These are phyloP conservation scores for Gryon sp. DNA, from an alignment of 1,140 invertebrate species.

Conservation along the genomic window DNA sequence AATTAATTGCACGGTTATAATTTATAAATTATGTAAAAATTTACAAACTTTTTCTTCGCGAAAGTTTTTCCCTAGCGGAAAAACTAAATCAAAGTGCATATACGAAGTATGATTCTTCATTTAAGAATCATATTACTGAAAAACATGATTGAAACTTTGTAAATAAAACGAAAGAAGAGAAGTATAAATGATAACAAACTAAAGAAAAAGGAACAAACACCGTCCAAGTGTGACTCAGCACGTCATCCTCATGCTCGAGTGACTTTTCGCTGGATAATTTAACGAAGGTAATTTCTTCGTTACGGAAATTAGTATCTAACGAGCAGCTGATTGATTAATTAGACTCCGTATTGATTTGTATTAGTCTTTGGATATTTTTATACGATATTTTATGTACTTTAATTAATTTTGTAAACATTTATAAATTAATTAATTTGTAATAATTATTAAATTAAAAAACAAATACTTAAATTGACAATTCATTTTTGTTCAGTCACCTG, in stretches of 20 bases:
- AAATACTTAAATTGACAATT: no score
- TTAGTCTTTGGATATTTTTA: no score
- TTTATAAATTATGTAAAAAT: no score
- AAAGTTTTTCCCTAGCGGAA: no score
- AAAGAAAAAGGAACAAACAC: conserved; percentile 42
- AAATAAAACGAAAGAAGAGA: conserved; percentile 29
- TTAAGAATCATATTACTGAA: conserved; percentile 31
- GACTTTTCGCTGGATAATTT: conserved; percentile 38
- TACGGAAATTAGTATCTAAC: conserved; percentile 55
- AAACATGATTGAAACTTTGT: conserved; percentile 21
- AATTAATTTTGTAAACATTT: no score
- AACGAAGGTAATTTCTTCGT: conserved; percentile 49
- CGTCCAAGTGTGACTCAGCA: conserved; percentile 26
- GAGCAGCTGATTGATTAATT: conserved; percentile 58
- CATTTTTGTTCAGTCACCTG: no score
- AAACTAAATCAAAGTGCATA: no score
- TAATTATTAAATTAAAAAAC: no score
- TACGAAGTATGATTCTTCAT: not conserved
- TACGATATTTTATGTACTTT: no score
- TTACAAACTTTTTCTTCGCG: no score
- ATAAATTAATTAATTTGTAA: no score
- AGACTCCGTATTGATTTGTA: conserved; percentile 42
- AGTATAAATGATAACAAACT: conserved; percentile 15
- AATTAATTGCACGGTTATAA: no score
- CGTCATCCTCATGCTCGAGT: conserved; percentile 20